Conservation (phyloP, 2,797 vertebrate genomes). For the Trichosurus vulpecula region DNA sequence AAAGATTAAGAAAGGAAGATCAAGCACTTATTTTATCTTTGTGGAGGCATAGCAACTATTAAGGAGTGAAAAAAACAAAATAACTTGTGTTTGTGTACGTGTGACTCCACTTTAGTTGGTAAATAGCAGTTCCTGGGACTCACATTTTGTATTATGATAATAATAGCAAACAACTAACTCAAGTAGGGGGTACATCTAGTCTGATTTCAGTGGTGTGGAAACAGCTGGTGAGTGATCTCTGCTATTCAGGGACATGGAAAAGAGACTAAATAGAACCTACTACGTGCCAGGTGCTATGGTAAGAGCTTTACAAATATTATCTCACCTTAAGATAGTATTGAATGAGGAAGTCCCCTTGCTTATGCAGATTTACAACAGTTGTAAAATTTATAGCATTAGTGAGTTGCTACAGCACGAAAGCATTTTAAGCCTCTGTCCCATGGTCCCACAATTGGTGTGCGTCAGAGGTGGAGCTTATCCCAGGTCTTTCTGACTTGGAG, state of each 20-base stretch:
- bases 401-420: background rate
- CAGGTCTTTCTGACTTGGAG: background rate
- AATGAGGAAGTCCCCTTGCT: background rate
- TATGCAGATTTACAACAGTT: background rate
- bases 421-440: background rate
- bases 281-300: background rate
- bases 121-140: background rate
- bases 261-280: background rate
- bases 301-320: background rate
- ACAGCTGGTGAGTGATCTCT: background rate
- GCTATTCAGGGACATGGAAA: background rate
- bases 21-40: background rate
- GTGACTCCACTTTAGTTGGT: background rate
- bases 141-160: background rate
- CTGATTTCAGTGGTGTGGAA: background rate
- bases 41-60: background rate
- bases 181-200: background rate
- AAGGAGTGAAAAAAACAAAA: background rate
- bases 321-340: background rate
- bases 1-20: background rate
- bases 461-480: background rate
- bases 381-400: background rate
- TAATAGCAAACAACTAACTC: background rate
- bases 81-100: background rate
- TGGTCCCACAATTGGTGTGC: background rate